A percentile compares a stretch with the other conserved stretches of the same genome.
phyloP scores from a whole-genome alignment of 2,113 vertebrate species.

The Heloderma charlesbogerti region DNA sequence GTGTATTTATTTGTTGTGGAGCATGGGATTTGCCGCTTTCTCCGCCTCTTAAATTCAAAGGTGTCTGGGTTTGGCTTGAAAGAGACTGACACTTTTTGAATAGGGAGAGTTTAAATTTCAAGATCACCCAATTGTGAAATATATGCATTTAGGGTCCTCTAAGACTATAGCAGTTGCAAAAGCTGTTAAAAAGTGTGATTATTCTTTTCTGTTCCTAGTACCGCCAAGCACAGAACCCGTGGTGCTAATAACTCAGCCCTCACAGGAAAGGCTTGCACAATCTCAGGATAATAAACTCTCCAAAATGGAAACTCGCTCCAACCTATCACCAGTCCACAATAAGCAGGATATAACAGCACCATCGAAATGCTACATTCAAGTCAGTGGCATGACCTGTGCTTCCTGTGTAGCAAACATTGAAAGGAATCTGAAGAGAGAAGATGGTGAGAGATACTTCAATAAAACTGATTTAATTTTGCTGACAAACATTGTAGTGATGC shows the following conservation, averaged over 20 bases:
- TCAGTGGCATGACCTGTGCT: constrained; percentile 97
- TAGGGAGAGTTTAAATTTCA: background rate
- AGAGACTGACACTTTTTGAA: background rate
- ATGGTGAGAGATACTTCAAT: constrained; percentile 80
- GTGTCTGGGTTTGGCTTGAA: background rate
- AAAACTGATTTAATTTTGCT: background rate
- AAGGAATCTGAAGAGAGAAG: constrained; percentile 91
- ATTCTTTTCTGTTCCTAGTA: constrained; percentile 26
- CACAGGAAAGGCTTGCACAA: constrained; percentile 51
- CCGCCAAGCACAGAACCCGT: constrained; percentile 58
- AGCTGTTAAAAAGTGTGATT: background rate
- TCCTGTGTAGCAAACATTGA: constrained; percentile 98
- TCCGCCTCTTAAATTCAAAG: background rate
- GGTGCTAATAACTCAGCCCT: constrained; percentile 57
- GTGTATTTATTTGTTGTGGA: background rate
- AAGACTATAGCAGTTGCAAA: background rate
- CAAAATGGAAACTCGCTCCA: constrained; percentile 42
- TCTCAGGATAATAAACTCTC: constrained; percentile 49
- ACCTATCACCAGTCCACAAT: constrained; percentile 34
- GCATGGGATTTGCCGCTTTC: background rate
- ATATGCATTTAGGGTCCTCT: background rate
- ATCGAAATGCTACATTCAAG: constrained; percentile 93
- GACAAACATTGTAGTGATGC: background rate
- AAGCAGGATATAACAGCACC: constrained; percentile 67
- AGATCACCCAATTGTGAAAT: background rate